phyloP scores from a whole-genome alignment of 2,797 vertebrate genomes.

The Kryptopterus vitreolus region DNA sequence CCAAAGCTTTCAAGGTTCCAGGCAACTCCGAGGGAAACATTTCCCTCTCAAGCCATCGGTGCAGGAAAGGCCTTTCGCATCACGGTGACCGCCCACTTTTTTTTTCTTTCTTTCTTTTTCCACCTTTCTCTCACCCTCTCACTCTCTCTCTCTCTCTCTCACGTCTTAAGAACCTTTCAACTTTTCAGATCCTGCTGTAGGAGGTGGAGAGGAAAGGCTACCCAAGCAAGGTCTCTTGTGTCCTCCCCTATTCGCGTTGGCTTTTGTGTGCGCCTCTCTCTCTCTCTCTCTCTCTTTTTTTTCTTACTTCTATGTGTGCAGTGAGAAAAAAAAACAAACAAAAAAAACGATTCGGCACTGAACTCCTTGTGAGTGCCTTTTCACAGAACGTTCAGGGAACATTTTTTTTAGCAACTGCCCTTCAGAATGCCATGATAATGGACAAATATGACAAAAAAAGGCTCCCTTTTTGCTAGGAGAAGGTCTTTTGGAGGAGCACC shows the following conservation, averaged over 20 bases:
- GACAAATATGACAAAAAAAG: constrained; percentile 43
- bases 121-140: background rate
- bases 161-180: constrained; percentile 49
- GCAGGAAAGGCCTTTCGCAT: constrained; percentile 40
- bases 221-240: constrained; percentile 18
- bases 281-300: no score
- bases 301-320: constrained; percentile 39
- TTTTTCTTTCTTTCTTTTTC: background rate
- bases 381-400: constrained; percentile 34
- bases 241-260: constrained; percentile 19
- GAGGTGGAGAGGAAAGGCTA: constrained; percentile 28
- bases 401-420: constrained; percentile 39
- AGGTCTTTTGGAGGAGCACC: constrained; percentile 14
- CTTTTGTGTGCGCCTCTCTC: constrained; percentile 47
- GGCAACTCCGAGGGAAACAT: constrained; percentile 40
- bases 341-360: constrained; percentile 32
- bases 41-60: constrained; percentile 38
- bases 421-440: constrained; percentile 46
- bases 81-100: constrained; percentile 27
- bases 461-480: constrained; percentile 4
- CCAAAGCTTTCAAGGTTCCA: constrained; percentile 58
- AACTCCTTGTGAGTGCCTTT: constrained; percentile 39
- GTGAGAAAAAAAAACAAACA: constrained; percentile 18
- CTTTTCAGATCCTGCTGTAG: constrained; percentile 35
- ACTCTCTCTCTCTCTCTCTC: constrained; percentile 17